Percentiles rank a stretch among this genome's conserved stretches.
Evolutionary conservation across 2,797 vertebrate species (phyloP).

Genomic region (Moxostoma hubbsi): DNA sequence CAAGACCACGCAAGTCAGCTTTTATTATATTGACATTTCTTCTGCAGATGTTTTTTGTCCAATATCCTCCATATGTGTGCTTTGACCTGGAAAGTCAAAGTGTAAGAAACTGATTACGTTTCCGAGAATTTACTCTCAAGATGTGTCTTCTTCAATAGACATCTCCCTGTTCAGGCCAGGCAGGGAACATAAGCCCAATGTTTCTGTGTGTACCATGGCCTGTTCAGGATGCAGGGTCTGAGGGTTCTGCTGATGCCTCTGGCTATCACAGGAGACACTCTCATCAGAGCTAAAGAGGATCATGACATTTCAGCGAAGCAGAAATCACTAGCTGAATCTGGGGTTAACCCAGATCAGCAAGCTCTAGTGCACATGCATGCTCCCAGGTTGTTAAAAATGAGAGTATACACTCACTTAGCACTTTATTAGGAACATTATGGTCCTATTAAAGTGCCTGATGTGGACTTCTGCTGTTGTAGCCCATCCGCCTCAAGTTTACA

Average conservation of each 20-base stretch:
- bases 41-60: background rate
- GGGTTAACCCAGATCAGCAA: background rate
- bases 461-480: too few relatives aligned
- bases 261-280: constrained; percentile 29
- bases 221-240: constrained; percentile 8
- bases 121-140: background rate
- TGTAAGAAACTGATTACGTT: constrained; percentile 12
- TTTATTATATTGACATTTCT: constrained; percentile 12
- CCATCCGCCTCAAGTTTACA: too few relatives aligned
- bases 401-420: background rate
- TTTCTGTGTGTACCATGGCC: constrained; percentile 4
- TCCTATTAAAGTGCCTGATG: too few relatives aligned
- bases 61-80: background rate
- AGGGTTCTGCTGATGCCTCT: constrained; percentile 12
- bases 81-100: constrained; percentile 18
- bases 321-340: constrained; percentile 24
- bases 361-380: background rate
- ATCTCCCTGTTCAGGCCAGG: background rate
- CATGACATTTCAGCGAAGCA: constrained; percentile 27
- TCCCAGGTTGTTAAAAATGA: background rate
- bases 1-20: background rate
- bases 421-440: too few relatives aligned
- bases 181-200: constrained; percentile 3
- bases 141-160: background rate
- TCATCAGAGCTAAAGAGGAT: constrained; percentile 20